phyloP scores from a whole-genome alignment of 2,113 vertebrate species.

The Prinia subflava region DNA sequence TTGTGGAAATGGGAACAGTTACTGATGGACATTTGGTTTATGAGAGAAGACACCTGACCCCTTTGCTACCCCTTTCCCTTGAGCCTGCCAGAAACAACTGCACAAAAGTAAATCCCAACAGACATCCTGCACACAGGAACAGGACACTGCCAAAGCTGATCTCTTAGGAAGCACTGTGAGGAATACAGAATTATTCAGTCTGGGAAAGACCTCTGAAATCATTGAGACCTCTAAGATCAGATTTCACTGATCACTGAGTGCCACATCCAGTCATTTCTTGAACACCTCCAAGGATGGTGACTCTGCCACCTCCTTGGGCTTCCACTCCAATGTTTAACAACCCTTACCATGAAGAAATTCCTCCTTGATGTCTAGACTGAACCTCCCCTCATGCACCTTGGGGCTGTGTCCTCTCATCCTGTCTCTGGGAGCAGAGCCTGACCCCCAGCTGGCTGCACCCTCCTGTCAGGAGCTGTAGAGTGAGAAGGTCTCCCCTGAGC shows the following conservation, averaged over 20 bases:
- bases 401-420: not conserved
- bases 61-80: not conserved
- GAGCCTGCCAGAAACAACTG: not conserved
- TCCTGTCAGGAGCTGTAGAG: not conserved
- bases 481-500: not conserved
- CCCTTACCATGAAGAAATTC: not conserved
- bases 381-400: not conserved
- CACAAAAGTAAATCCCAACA: not conserved
- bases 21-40: not conserved
- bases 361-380: not conserved
- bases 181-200: not conserved
- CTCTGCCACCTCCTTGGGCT: not conserved
- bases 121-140: not conserved
- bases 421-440: not conserved
- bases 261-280: not conserved
- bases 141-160: not conserved
- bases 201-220: not conserved
- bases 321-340: not conserved
- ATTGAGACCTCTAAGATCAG: not conserved
- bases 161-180: not conserved
- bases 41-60: not conserved
- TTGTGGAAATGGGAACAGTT: not conserved
- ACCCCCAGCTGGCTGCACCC: not conserved
- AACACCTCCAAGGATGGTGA: not conserved
- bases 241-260: not conserved